Conservation (phyloP, 1,140 invertebrate genomes). For the Drosophila obscura region DNA sequence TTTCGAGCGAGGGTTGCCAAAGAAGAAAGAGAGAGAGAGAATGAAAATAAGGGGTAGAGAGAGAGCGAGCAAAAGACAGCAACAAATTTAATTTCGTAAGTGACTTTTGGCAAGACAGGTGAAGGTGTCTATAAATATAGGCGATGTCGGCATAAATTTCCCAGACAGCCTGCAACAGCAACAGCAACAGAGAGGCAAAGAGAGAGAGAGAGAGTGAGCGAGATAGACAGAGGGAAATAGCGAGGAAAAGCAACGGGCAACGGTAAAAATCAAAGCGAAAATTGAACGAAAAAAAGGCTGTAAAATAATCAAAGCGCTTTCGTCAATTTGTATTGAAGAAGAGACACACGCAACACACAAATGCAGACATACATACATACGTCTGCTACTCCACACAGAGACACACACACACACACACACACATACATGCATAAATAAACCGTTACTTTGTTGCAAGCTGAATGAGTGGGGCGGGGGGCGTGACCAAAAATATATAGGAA, state of each 20-base stretch:
- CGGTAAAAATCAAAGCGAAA: constrained; percentile 49
- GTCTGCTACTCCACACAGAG: neutral
- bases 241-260: neutral
- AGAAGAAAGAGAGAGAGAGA: constrained; percentile 1
- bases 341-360: constrained; percentile 1
- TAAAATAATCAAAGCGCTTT: constrained; percentile 58
- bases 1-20: constrained; percentile 11
- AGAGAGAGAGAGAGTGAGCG: neutral
- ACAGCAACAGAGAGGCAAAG: neutral
- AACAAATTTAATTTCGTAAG: constrained; percentile 76
- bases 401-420: neutral
- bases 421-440: constrained; percentile 18
- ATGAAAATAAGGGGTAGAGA: neutral
- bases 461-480: neutral
- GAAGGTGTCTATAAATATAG: constrained; percentile 77
- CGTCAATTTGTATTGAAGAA: constrained; percentile 22
- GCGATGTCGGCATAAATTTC: constrained; percentile 70
- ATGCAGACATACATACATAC: neutral
- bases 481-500: neutral
- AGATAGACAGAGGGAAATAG: neutral
- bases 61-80: constrained; percentile 12
- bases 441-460: constrained; percentile 3
- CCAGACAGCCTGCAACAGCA: constrained; percentile 8
- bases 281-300: constrained; percentile 20
- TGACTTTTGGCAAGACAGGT: constrained; percentile 76